phyloP scores from a whole-genome alignment of 2,888 invertebrate species.

The Caenorhabditis virilis region DNA sequence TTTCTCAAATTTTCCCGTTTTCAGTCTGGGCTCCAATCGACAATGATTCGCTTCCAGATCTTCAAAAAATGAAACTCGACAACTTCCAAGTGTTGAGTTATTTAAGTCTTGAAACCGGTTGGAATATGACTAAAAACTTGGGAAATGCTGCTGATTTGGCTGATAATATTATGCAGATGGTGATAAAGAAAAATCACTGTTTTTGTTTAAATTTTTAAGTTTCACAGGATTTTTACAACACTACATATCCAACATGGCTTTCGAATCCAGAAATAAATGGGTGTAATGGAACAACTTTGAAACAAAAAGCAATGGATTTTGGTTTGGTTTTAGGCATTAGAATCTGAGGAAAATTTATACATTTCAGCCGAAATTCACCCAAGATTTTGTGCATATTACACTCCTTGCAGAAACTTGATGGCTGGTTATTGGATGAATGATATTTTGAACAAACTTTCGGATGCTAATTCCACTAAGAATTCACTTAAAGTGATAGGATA shows the following conservation, averaged over 20 bases:
- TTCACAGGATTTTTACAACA: constrained; percentile 21
- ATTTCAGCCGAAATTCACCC: constrained; percentile 53
- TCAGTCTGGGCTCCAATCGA: constrained; percentile 50
- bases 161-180: constrained; percentile 55
- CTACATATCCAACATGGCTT: constrained; percentile 52
- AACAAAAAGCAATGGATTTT: constrained; percentile 34
- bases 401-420: constrained; percentile 54
- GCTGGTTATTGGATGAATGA: constrained; percentile 53
- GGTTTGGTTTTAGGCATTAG: background rate
- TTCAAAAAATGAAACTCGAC: constrained; percentile 30
- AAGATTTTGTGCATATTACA: constrained; percentile 50
- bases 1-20: too few relatives aligned
- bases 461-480: constrained; percentile 24
- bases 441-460: constrained; percentile 38
- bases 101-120: constrained; percentile 45
- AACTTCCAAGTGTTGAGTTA: constrained; percentile 36
- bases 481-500: constrained; percentile 44
- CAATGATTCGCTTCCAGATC: constrained; percentile 42
- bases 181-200: too few relatives aligned
- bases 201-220: too few relatives aligned
- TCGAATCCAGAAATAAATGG: constrained; percentile 40
- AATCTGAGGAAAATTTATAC: background rate
- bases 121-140: constrained; percentile 47
- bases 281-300: constrained; percentile 29
- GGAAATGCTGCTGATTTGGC: constrained; percentile 56